Evolutionary conservation across 2,113 vertebrate genomes (phyloP).

Genomic region (Acrocephalus kingi): DNA sequence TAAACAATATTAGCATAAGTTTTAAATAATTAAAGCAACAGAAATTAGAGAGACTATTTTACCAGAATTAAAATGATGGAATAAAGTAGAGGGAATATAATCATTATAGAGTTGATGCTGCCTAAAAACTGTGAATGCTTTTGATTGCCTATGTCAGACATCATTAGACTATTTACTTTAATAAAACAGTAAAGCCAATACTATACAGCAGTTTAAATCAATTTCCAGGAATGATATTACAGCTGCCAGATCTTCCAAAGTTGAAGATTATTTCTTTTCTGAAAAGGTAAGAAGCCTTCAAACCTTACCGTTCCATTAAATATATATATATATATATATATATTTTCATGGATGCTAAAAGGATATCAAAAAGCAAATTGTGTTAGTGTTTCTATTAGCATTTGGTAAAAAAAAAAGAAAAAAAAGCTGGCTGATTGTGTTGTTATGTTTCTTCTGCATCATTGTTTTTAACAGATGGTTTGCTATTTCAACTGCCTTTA

Average conservation of each 20-base stretch:
- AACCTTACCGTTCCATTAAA: neutral
- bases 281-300: neutral
- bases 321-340: neutral
- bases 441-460: neutral
- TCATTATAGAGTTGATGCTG: neutral
- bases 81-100: neutral
- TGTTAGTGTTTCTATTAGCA: neutral
- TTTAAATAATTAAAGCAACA: neutral
- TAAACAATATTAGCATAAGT: neutral
- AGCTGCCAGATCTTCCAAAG: neutral
- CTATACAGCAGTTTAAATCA: neutral
- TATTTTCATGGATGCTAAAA: neutral
- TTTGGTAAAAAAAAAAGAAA: neutral
- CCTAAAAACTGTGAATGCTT: neutral
- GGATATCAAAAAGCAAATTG: neutral
- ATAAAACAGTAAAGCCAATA: slow-evolving; percentile 2
- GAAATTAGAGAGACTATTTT: neutral
- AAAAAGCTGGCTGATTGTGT: neutral
- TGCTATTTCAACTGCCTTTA: slow-evolving; percentile 31
- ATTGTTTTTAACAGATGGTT: slow-evolving; percentile 47
- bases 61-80: neutral
- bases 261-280: neutral
- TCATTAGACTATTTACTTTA: slow-evolving; percentile 25
- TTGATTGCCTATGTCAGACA: slow-evolving; percentile 13
- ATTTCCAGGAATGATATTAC: neutral